Percentiles rank a stretch among this genome's conserved stretches.
Conservation (phyloP, 2,113 vertebrate genomes). For the Coptodon rendalli region DNA sequence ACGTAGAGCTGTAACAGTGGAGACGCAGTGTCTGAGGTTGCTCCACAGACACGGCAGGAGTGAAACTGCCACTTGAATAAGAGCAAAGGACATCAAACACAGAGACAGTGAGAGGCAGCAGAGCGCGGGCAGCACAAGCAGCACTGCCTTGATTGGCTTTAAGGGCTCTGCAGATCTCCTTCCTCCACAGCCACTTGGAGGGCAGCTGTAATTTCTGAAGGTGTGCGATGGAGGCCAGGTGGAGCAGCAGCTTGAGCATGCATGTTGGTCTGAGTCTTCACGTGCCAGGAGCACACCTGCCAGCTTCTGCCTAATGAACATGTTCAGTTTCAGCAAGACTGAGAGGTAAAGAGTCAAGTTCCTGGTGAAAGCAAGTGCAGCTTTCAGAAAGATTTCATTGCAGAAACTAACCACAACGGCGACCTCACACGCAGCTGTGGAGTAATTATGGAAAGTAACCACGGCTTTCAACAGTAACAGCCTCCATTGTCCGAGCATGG, state of each 20-base stretch:
- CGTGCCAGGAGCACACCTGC: neutral
- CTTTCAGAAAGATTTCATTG: slow-evolving; percentile 25
- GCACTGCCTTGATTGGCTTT: neutral
- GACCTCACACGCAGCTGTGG: neutral
- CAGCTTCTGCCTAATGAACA: neutral
- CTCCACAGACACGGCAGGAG: neutral
- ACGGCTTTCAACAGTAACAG: neutral
- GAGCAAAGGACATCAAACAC: neutral
- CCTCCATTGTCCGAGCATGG: neutral
- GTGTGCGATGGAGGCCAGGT: neutral
- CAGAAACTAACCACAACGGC: neutral
- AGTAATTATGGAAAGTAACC: neutral
- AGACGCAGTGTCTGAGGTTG: neutral
- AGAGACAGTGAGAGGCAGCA: neutral
- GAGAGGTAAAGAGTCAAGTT: slow-evolving; percentile 10
- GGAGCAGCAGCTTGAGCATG: neutral
- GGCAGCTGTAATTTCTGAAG: neutral
- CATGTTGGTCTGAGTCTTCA: neutral
- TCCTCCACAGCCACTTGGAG: neutral
- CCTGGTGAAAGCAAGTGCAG: slow-evolving; percentile 9
- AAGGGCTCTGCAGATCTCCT: neutral
- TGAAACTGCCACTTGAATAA: neutral
- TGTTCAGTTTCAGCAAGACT: slow-evolving; percentile 26
- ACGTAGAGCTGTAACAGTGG: neutral
- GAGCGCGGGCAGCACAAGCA: neutral